These are phyloP conservation scores for Cassiopea xamachana DNA, from an alignment of 30 jellyfish, hydroid and myxozoan species.

Conservation along the genomic window DNA sequence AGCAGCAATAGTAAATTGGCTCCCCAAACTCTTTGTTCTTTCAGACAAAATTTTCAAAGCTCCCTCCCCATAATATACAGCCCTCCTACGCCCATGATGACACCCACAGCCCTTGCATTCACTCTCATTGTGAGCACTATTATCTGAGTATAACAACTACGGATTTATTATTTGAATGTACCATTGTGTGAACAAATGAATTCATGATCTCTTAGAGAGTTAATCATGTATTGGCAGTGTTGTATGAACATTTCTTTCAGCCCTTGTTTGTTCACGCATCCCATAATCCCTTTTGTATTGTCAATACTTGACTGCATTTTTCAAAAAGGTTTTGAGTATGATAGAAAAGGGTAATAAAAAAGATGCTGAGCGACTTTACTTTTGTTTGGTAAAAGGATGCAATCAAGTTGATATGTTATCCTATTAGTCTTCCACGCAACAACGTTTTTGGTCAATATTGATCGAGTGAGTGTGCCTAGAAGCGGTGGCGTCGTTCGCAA, in stretches of 20 bases:
- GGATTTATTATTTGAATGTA: not conserved
- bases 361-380: not conserved
- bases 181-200: not conserved
- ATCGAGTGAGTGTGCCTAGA: conserved; percentile 14
- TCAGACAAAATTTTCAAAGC: too few species aligned
- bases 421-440: not conserved
- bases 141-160: not conserved
- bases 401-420: not conserved
- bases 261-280: conserved; percentile 22
- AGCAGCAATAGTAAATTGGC: too few species aligned
- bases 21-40: too few species aligned
- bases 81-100: too few species aligned
- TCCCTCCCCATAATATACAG: too few species aligned
- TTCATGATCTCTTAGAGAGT: not conserved
- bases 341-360: not conserved
- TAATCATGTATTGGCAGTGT: not conserved
- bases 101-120: too few species aligned
- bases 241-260: not conserved
- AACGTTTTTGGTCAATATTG: not conserved
- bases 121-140: not conserved
- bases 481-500: conserved; percentile 65
- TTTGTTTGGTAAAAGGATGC: not conserved
- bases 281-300: conserved; percentile 60
- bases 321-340: conserved; percentile 4
- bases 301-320: conserved; percentile 65